Evolutionary conservation across 2,797 vertebrate genomes (phyloP).

Genomic region (Threskiornis aethiopicus): DNA sequence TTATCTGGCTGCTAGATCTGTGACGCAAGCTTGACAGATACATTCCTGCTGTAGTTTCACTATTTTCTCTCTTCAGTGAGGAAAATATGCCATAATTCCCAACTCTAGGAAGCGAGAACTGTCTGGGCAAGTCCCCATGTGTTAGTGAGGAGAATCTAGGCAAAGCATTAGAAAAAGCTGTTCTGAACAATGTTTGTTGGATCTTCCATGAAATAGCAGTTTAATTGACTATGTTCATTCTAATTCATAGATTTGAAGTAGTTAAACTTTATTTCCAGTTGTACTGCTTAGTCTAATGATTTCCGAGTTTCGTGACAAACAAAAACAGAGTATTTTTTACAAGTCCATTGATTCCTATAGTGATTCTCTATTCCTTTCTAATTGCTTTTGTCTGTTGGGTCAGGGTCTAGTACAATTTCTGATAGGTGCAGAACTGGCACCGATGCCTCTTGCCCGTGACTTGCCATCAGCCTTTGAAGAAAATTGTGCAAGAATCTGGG

Average conservation of each 20-base stretch:
- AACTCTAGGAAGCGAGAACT: not conserved
- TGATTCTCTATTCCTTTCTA: not conserved
- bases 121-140: not conserved
- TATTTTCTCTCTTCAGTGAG: not conserved
- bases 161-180: not conserved
- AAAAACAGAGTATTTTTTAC: accelerated
- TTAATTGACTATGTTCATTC: not conserved
- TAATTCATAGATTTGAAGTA: not conserved
- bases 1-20: not conserved
- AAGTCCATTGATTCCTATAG: not conserved
- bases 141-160: not conserved
- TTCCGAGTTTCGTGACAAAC: not conserved
- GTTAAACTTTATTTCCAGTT: not conserved
- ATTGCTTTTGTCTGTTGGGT: not conserved
- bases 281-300: not conserved
- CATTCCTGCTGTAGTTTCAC: not conserved
- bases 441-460: not conserved
- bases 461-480: not conserved
- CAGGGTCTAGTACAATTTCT: not conserved
- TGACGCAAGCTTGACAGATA: not conserved
- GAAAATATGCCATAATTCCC: not conserved
- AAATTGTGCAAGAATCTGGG: not conserved
- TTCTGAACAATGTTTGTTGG: not conserved
- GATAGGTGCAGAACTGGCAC: not conserved
- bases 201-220: not conserved